Conservation (phyloP, 2,797 vertebrate genomes). For the Setipinna tenuifilis region DNA sequence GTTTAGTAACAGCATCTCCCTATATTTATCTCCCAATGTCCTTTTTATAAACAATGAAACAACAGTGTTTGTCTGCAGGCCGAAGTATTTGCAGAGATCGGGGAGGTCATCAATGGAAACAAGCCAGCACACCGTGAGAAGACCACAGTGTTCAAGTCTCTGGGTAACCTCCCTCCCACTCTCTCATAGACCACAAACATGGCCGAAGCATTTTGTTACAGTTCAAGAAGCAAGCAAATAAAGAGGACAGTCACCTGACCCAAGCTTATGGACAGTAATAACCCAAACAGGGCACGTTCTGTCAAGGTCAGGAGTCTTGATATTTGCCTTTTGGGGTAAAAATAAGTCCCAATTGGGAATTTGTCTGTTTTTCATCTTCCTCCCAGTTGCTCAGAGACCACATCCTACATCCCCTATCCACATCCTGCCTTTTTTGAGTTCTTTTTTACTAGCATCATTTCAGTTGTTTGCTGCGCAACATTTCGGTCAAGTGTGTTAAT, state of each 20-base stretch:
- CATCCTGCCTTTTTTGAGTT: too few species aligned
- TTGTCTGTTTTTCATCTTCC: constrained; percentile 26
- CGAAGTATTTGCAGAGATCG: constrained; percentile 89
- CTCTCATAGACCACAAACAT: not conserved
- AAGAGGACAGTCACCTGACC: not conserved
- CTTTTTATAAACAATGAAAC: not conserved
- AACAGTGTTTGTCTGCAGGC: constrained; percentile 70
- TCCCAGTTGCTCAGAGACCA: not conserved
- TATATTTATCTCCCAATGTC: not conserved
- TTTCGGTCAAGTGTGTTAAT: not conserved
- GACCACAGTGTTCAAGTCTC: constrained; percentile 94
- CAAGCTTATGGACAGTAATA: not conserved
- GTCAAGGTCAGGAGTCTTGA: not conserved
- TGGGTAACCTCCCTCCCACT: constrained; percentile 76
- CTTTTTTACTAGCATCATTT: not conserved
- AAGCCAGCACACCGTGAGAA: constrained; percentile 84
- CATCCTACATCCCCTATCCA: not conserved
- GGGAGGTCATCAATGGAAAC: constrained; percentile 86
- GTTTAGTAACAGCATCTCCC: not conserved
- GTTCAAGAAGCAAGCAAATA: not conserved
- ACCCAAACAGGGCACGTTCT: not conserved
- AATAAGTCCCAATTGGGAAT: not conserved
- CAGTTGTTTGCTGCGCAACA: not conserved
- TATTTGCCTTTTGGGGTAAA: not conserved
- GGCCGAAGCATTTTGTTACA: not conserved